A percentile compares a stretch with the other conserved stretches of the same genome.
These are phyloP conservation scores for Rotaria macrura DNA, from an alignment of 2,888 invertebrate genomes.

Conservation along the genomic window DNA sequence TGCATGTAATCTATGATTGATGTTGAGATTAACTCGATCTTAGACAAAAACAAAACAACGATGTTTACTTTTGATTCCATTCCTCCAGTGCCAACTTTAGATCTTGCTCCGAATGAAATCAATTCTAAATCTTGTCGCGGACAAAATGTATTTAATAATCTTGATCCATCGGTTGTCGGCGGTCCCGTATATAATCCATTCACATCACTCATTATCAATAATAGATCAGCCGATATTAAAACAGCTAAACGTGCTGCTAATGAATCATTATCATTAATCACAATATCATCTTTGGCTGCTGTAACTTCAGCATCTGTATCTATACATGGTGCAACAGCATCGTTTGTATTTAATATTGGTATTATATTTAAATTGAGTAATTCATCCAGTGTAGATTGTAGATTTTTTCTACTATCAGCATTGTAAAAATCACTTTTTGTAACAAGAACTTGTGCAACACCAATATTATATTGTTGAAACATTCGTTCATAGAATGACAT, in stretches of 20 bases:
- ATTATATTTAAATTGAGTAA: conserved; percentile 89
- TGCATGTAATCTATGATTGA: no score
- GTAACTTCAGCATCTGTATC: conserved; percentile 67
- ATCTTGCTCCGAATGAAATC: conserved; percentile 85
- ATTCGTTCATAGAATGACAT: conserved; percentile 98
- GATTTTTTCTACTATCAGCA: conserved; percentile 78
- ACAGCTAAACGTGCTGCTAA: conserved; percentile 86
- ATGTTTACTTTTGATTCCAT: conserved; percentile 82
- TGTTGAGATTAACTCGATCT: no score
- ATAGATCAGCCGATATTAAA: conserved; percentile 78
- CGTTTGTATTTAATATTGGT: conserved; percentile 96
- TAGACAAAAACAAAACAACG: no score
- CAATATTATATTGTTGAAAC: conserved; percentile 96
- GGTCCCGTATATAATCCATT: conserved; percentile 95
- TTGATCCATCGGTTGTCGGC: conserved; percentile 78
- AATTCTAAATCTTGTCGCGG: conserved; percentile 60
- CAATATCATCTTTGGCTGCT: conserved; percentile 53
- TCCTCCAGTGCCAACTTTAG: conserved; percentile 81
- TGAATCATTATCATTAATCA: conserved; percentile 91
- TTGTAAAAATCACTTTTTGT: conserved; percentile 97
- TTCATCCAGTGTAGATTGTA: conserved; percentile 83
- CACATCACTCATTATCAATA: conserved; percentile 95
- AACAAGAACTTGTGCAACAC: conserved; percentile 90
- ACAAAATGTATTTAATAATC: conserved; percentile 81
- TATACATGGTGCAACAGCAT: conserved; percentile 70